Percentiles rank a stretch among this genome's conserved stretches.
Evolutionary conservation across 2,797 vertebrate species (phyloP).

Genomic region (Spizella passerina): DNA sequence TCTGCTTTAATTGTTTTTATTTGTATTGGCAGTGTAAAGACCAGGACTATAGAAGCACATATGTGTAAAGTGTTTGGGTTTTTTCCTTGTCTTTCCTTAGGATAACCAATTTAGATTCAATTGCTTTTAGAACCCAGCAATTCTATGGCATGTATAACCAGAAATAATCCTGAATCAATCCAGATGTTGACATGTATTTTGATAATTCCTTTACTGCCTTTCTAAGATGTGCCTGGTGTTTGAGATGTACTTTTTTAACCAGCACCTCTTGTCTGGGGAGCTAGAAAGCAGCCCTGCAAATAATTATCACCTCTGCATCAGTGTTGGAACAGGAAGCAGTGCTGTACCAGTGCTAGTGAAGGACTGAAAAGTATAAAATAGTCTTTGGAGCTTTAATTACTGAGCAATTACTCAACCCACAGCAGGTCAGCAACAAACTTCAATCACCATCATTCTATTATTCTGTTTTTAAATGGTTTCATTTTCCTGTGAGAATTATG

Average conservation of each 20-base stretch:
- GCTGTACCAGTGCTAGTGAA: neutral
- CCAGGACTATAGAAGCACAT: neutral
- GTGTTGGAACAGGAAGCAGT: neutral
- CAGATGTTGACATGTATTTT: neutral
- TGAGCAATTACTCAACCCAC: neutral
- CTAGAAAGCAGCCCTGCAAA: neutral
- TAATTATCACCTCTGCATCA: neutral
- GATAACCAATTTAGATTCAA: neutral
- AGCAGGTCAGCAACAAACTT: neutral
- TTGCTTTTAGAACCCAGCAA: neutral
- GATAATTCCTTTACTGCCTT: neutral
- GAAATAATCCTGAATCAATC: neutral
- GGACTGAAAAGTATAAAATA: neutral
- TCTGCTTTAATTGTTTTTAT: neutral
- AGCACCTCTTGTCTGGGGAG: neutral
- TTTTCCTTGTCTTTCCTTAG: neutral
- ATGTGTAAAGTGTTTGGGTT: neutral
- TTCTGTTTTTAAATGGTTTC: neutral
- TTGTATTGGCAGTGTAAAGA: neutral
- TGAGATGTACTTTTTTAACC: neutral
- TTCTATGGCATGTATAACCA: neutral
- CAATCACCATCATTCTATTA: neutral
- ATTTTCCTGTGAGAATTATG: neutral
- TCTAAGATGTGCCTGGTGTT: neutral
- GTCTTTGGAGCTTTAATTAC: neutral